Conservation (phyloP, 2,888 invertebrate species). For the Agrochola lychnidis region DNA sequence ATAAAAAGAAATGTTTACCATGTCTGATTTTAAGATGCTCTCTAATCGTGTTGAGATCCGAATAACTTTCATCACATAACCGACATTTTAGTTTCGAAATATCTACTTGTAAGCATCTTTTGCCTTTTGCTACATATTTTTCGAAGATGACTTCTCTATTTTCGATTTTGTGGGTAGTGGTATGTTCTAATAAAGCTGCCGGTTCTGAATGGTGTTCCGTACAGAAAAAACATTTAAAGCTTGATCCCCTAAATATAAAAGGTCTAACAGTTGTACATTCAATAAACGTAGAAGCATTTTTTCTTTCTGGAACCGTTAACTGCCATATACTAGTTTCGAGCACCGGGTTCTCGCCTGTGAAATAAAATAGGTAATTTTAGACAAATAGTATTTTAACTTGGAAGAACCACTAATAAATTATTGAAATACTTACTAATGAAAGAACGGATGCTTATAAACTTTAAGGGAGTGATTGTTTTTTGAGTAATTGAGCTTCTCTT, state of each 20-base stretch:
- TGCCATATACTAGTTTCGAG: constrained; percentile 79
- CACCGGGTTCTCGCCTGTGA: constrained; percentile 57
- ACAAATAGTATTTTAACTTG: not conserved
- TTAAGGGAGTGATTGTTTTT: not conserved
- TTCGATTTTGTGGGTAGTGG: constrained; percentile 66
- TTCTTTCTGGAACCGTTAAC: constrained; percentile 75
- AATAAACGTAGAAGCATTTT: constrained; percentile 78
- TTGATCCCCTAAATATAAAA: constrained; percentile 78
- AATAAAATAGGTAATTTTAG: constrained; percentile 26
- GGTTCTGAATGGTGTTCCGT: constrained; percentile 73
- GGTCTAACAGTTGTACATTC: constrained; percentile 77
- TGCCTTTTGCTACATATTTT: constrained; percentile 74
- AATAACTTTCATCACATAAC: constrained; percentile 66
- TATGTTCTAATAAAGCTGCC: constrained; percentile 72
- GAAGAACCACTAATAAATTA: not conserved
- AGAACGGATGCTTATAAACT: not conserved
- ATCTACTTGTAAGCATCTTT: constrained; percentile 76
- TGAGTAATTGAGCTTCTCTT: not conserved
- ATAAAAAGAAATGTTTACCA: constrained; percentile 67
- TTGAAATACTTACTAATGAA: constrained; percentile 22
- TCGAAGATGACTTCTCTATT: constrained; percentile 66
- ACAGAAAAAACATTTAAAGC: constrained; percentile 81
- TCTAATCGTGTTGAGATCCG: constrained; percentile 68
- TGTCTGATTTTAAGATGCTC: constrained; percentile 73
- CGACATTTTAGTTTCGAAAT: constrained; percentile 77